Conservation (phyloP, 2,113 vertebrate genomes). For the Lanius ludovicianus region DNA sequence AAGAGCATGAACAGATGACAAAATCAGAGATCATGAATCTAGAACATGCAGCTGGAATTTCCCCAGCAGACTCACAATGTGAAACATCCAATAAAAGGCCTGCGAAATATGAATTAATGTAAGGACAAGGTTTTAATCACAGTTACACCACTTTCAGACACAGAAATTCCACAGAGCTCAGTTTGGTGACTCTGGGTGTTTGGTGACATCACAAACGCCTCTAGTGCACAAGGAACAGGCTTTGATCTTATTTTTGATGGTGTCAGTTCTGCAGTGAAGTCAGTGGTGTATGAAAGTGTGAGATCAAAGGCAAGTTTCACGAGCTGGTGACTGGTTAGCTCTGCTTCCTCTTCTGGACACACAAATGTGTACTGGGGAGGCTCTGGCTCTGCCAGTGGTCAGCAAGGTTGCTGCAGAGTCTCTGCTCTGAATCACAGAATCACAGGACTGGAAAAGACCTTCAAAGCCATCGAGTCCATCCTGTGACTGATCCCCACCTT, state of each 20-base stretch:
- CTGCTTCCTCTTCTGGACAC: neutral
- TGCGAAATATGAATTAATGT: conserved; percentile 13
- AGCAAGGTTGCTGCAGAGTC: neutral
- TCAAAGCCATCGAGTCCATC: fast-evolving
- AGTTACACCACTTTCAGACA: neutral
- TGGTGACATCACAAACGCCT: neutral
- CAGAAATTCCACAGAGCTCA: neutral
- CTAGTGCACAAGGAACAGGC: neutral
- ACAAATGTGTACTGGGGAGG: neutral
- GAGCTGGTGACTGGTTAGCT: neutral
- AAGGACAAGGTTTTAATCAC: neutral
- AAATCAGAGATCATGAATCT: conserved; percentile 15
- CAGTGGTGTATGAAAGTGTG: neutral
- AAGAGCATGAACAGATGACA: neutral
- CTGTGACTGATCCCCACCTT: neutral
- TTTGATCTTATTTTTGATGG: neutral
- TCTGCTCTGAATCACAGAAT: neutral
- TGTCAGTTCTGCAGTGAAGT: neutral
- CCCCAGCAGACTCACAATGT: neutral
- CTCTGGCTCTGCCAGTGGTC: neutral
- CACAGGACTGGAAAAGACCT: neutral
- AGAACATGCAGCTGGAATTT: neutral
- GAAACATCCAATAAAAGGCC: neutral
- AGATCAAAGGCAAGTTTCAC: neutral
- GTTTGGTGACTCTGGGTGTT: neutral